Conservation (phyloP, 2,113 vertebrate species). For the Ochotona princeps region DNA sequence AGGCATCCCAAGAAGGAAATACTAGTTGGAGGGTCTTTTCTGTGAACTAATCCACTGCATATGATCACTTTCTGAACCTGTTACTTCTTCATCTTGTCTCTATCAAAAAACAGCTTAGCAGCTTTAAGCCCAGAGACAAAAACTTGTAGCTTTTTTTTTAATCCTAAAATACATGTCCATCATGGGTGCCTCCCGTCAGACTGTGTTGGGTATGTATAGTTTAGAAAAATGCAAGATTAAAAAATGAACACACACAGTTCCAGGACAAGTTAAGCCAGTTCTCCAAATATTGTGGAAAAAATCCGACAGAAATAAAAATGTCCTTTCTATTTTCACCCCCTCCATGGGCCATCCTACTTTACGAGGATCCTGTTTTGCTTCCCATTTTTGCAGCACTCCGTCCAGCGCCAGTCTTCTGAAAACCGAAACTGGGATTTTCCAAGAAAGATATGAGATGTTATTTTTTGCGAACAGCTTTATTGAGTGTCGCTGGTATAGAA, state of each 20-base stretch:
- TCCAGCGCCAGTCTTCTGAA: neutral
- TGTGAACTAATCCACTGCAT: neutral
- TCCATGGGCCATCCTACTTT: neutral
- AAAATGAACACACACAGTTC: neutral
- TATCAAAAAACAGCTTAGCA: neutral
- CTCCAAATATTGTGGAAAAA: neutral
- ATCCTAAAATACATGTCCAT: neutral
- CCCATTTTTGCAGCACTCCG: neutral
- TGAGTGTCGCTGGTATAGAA: neutral
- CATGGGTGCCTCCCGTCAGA: neutral
- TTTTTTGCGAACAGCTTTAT: neutral
- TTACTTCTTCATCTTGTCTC: slow-evolving; percentile 16
- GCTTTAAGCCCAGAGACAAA: neutral
- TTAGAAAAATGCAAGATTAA: neutral
- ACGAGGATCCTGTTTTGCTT: neutral
- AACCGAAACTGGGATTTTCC: neutral
- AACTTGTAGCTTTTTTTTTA: neutral
- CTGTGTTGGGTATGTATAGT: neutral
- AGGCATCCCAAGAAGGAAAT: neutral
- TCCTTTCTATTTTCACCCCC: neutral
- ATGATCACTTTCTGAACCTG: neutral
- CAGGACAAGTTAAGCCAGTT: neutral
- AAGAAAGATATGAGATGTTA: neutral
- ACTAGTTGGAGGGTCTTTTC: neutral
- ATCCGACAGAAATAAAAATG: neutral